Evolutionary conservation across 2,113 vertebrate genomes (phyloP).

Genomic region (Brienomyrus longianalis): DNA sequence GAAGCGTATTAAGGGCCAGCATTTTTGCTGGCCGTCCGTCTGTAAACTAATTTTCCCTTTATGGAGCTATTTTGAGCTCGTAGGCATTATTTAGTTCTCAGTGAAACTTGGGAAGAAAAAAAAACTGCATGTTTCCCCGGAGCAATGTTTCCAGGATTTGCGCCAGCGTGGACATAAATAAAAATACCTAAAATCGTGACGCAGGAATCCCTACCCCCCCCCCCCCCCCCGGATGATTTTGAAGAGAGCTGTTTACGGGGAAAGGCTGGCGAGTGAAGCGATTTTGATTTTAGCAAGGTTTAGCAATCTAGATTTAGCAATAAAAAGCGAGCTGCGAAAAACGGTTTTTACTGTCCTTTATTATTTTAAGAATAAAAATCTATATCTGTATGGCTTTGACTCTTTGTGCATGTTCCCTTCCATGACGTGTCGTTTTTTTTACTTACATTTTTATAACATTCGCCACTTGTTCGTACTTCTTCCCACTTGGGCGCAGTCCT

Average conservation of each 20-base stretch:
- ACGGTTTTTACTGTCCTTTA: background rate
- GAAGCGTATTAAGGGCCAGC: background rate
- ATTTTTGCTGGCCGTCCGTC: background rate
- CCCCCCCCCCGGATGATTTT: background rate
- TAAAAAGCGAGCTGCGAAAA: background rate
- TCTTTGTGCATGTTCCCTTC: background rate
- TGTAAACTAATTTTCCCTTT: conserved; percentile 7
- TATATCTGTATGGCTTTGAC: background rate
- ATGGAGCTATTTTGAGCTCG: conserved; percentile 12
- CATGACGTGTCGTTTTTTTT: background rate
- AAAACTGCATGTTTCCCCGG: conserved; percentile 12
- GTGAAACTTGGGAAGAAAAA: conserved; percentile 16
- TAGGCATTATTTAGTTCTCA: conserved; percentile 19
- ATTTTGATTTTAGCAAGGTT: no score
- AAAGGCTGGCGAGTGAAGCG: background rate
- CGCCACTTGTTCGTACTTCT: conserved; percentile 5
- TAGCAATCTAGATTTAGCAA: background rate
- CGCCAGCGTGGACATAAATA: conserved; percentile 20
- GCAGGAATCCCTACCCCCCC: background rate
- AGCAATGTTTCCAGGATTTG: conserved; percentile 24
- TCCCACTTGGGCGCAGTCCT: background rate
- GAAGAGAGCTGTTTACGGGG: background rate
- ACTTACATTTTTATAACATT: conserved; percentile 3
- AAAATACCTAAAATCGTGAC: conserved; percentile 19
- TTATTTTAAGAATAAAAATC: background rate